phyloP scores from a whole-genome alignment of 2,888 invertebrate species.

The Camptogramma bilineatum region DNA sequence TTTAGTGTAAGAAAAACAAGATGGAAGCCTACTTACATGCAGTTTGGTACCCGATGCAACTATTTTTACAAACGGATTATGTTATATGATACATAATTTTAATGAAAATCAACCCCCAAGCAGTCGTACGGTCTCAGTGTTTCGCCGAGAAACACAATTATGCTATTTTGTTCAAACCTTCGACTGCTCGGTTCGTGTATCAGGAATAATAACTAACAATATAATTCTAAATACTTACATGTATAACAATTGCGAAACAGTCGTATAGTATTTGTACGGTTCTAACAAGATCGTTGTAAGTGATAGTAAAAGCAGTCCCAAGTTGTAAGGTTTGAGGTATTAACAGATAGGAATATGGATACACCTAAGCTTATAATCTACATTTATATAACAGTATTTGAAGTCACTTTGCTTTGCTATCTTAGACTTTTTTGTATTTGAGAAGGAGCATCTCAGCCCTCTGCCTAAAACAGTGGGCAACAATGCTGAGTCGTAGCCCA shows the following conservation, averaged over 20 bases:
- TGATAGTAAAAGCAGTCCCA: slow-evolving; percentile 18
- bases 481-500: too few species aligned
- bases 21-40: too few species aligned
- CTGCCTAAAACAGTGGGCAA: too few species aligned
- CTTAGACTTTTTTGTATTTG: too few species aligned
- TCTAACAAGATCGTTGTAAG: slow-evolving; percentile 14
- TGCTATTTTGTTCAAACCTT: not conserved
- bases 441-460: too few species aligned
- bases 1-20: too few species aligned
- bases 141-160: not conserved
- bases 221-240: too few species aligned
- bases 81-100: not conserved
- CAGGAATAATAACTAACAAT: not conserved
- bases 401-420: not conserved
- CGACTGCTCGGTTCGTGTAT: not conserved
- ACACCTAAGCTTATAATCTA: not conserved
- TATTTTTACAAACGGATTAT: too few species aligned
- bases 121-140: not conserved
- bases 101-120: not conserved
- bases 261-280: slow-evolving; percentile 6
- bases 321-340: slow-evolving; percentile 24
- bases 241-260: not conserved
- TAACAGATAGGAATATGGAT: slow-evolving; percentile 17
- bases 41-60: too few species aligned
- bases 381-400: not conserved